These are phyloP conservation scores for Anguilla japonica DNA, from an alignment of 2,113 vertebrate species.

Conservation along the genomic window DNA sequence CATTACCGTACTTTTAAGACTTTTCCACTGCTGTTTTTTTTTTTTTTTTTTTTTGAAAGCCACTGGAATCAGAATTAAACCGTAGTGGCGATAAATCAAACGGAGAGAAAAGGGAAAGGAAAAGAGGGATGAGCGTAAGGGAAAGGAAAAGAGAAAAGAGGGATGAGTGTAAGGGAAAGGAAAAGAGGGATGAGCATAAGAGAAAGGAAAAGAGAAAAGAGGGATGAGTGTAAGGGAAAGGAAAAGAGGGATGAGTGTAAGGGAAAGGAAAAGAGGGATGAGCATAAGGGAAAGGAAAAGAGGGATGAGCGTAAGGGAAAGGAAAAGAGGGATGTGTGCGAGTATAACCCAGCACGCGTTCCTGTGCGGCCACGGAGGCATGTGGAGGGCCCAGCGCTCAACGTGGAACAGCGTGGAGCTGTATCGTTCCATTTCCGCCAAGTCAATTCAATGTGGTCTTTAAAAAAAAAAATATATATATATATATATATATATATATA, in stretches of 20 bases:
- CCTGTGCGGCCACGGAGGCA: not conserved
- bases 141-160: not conserved
- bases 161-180: not conserved
- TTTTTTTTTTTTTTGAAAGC: not conserved
- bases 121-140: not conserved
- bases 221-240: not conserved
- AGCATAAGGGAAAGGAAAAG: not conserved
- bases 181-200: not conserved
- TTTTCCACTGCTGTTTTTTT: not conserved
- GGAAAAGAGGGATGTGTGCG: not conserved
- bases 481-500: no score
- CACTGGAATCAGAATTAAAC: slow-evolving; percentile 10
- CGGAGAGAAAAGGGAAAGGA: not conserved
- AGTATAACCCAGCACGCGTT: not conserved
- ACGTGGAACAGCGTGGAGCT: not conserved
- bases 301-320: not conserved
- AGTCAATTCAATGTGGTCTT: not conserved
- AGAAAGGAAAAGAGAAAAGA: not conserved
- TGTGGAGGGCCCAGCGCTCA: not conserved
- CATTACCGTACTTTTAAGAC: not conserved
- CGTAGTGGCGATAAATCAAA: not conserved
- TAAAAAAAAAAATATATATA: no score
- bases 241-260: not conserved
- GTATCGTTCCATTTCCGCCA: not conserved
- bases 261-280: not conserved